Conservation (phyloP, 2,888 invertebrate genomes). For the Drosophila percnosoma region DNA sequence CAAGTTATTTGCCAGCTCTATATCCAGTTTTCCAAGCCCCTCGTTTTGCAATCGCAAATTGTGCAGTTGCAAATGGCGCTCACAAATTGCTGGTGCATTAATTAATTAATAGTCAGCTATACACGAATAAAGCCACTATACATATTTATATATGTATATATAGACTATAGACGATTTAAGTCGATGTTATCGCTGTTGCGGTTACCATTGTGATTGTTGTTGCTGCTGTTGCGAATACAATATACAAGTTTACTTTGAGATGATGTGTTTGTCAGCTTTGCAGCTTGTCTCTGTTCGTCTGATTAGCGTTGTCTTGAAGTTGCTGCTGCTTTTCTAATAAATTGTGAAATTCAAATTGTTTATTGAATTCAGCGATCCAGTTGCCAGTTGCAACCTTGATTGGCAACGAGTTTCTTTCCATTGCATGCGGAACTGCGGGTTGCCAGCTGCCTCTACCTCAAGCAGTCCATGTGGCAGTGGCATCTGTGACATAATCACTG, state of each 20-base stretch:
- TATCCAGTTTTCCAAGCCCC: slow-evolving; percentile 22
- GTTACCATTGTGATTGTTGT: slow-evolving; percentile 21
- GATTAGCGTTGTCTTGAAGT: slow-evolving; percentile 19
- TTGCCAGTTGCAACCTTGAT: slow-evolving; percentile 45
- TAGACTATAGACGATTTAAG: slow-evolving; percentile 11
- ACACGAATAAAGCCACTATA: slow-evolving; percentile 17
- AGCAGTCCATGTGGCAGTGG: slow-evolving; percentile 33
- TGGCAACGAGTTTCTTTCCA: slow-evolving; percentile 5
- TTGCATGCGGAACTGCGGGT: slow-evolving; percentile 68
- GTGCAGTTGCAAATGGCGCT: slow-evolving; percentile 37
- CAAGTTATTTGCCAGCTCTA: slow-evolving; percentile 12
- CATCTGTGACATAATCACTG: slow-evolving; percentile 51
- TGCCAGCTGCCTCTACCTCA: slow-evolving; percentile 35
- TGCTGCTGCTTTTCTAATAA: slow-evolving; percentile 44
- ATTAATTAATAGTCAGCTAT: slow-evolving; percentile 66
- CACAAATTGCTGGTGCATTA: slow-evolving; percentile 56
- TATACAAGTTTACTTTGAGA: slow-evolving; percentile 41
- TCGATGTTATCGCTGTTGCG: slow-evolving; percentile 20
- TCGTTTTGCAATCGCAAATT: slow-evolving; percentile 10
- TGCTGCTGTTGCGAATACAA: slow-evolving; percentile 38
- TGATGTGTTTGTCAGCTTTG: slow-evolving; percentile 17
- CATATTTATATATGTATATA: not conserved
- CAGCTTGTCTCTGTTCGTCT: slow-evolving; percentile 15
- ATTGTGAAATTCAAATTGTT: slow-evolving; percentile 67
- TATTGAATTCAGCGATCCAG: slow-evolving; percentile 40